phyloP scores from a whole-genome alignment of 2,113 vertebrate genomes.

The Tychaedon coryphoeus region DNA sequence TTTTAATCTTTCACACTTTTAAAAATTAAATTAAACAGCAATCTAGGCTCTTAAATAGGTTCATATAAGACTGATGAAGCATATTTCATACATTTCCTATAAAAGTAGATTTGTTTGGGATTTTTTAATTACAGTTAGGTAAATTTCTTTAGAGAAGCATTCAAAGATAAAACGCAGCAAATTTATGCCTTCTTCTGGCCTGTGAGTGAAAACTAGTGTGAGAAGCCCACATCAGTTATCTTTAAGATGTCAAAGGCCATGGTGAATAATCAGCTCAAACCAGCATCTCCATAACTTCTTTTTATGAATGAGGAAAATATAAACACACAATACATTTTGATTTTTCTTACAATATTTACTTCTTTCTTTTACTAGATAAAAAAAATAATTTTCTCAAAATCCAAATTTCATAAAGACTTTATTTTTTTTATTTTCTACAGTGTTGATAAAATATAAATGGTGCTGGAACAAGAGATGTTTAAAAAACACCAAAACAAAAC shows the following conservation, averaged over 20 bases:
- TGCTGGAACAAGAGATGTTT: neutral
- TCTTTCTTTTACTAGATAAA: neutral
- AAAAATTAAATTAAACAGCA: neutral
- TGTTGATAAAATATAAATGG: neutral
- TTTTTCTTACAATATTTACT: neutral
- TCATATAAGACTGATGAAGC: neutral
- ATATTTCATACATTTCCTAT: neutral
- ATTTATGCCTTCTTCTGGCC: neutral
- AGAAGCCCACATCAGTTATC: neutral
- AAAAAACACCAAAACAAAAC: neutral
- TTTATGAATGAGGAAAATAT: neutral
- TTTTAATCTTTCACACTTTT: neutral
- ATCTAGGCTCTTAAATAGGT: neutral
- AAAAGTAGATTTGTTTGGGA: neutral
- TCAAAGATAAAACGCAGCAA: neutral
- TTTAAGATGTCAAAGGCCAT: neutral
- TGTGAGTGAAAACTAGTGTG: neutral
- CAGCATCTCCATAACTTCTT: neutral
- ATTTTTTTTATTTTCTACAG: neutral
- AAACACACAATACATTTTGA: neutral
- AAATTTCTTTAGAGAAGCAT: neutral
- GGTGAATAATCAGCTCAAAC: neutral
- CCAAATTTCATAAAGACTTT: neutral
- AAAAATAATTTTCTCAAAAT: neutral
- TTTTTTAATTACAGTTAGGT: neutral